Base-by-base conservation (phyloP, 2,888 invertebrate species). In the Cynaeus angustus region DNA sequence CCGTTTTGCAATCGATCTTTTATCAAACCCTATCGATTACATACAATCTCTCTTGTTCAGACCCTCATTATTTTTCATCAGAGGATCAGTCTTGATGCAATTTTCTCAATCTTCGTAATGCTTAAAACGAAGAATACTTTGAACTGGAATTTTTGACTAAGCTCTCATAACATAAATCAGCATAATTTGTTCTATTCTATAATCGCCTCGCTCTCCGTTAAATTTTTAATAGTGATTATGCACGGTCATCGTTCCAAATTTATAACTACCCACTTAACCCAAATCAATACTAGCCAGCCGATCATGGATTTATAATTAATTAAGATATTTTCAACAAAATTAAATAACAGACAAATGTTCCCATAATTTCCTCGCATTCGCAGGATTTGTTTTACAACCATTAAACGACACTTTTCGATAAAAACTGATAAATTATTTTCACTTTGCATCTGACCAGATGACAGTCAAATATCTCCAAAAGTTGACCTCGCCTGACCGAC, bases 11-110 rank as follows among this genome's bases (percentile, higher is more conserved):
- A 64, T 64, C 52, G 64, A 64, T 64, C 52, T 64, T 59, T 64
- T 50, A 33, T 62, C 8, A 45, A 64, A 53, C 53, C 8, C 53
- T 28, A 61, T 61, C 61, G 61, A 61, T 61, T 48, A 21, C 46
- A 33, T 10, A 38, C 14, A 37, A 38, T 43, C 38, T 33, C 41
- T 43, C 38, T 55, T 10, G 55, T 55, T 50, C 48, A 50, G 48
- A 50, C 48, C 26, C 26, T 46, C 52, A 52, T 52, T 52, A 33
- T 33, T 52, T 52, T 52, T 33, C 52, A 52, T 52, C 33, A 52
- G 33, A 30, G 33, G 10, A 52, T 33, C 41, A 43, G 43, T 58
- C 28, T 16, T 58, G 16, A 8, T 3, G 14, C 56, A 58, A 45
- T 58, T 58, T 58, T 58, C 13, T 28, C 56, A 58, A 58, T 43